Evolutionary conservation across 2,113 vertebrate species (phyloP), one percentile per base, ranked within the genome.

Genomic region (Abramis brama): DNA sequence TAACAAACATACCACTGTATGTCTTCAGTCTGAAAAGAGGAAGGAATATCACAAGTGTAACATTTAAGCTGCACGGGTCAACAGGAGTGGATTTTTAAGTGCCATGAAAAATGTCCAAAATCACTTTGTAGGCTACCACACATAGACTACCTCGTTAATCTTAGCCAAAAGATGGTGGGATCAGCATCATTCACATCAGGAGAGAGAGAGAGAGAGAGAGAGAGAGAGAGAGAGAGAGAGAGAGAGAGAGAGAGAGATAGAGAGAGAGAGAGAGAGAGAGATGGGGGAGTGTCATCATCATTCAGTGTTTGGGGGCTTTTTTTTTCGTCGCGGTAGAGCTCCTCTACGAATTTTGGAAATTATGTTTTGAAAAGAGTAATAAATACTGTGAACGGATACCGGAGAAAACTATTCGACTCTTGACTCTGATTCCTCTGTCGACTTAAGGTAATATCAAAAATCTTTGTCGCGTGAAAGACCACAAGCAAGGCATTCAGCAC

Each of bases 231-330:
- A 33, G 55, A 79, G 2, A 0, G 33, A 6, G 13, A 0, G 27
- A 6, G 13, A 33, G 55, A 79, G 13, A 33, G 7, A 43, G 47
- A 80, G 50, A 39, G 52, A 73, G 64, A 52, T 50, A 71, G 43
- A 79, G 45, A 79, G 55, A 79, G 13, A 33, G 7, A 43, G 47
- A 80, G 50, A 43, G 52, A 73, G 64, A 52, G 66, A 71, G 43
- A 79, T 39, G 71, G 39, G 66, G 66, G 87, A 62, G 87, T 73
- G 84, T 75, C 57, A 68, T 66, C 23, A 55, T 62, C 23, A 55
- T 62, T 74, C 45, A 73, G 39, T 83, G 80, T 74, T 62, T 60
- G 25, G 3, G 43, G 25, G 3, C 39, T 57, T 57, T 21, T n/a
- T 62, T 55, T 7, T 8, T 6, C 75, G 7, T 71, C 68, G 47